Percentiles rank a stretch among this genome's conserved stretches.
phyloP scores from a whole-genome alignment of 2,113 vertebrate species.

The Acanthisitta chloris region DNA sequence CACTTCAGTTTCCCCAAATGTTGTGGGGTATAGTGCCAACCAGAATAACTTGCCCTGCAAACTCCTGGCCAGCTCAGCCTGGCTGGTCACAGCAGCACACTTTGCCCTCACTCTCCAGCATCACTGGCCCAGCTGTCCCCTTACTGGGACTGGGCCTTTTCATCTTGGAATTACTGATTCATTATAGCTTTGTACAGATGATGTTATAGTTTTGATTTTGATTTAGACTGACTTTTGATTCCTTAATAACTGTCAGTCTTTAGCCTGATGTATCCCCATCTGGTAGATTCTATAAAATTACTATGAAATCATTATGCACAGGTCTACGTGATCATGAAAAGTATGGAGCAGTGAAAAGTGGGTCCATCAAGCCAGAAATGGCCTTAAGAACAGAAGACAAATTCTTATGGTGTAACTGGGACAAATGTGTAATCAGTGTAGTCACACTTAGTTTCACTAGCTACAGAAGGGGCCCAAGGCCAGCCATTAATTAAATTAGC shows the following conservation, averaged over 20 bases:
- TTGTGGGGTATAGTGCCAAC: accelerated
- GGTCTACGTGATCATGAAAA: neutral
- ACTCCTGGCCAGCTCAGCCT: neutral
- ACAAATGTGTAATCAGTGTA: neutral
- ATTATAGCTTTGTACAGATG: neutral
- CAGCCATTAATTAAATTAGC: neutral
- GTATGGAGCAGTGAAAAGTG: neutral
- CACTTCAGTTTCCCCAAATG: accelerated
- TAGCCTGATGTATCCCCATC: neutral
- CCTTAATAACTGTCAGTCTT: neutral
- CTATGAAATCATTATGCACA: neutral
- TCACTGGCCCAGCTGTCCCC: neutral
- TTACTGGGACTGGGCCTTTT: neutral
- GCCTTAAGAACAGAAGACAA: neutral
- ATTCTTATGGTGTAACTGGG: neutral
- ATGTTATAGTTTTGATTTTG: neutral
- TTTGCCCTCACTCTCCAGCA: accelerated
- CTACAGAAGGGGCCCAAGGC: neutral
- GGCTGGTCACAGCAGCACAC: neutral
- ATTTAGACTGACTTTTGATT: neutral
- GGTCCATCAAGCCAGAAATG: neutral
- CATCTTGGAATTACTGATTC: neutral
- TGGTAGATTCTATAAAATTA: neutral
- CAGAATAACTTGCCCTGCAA: neutral
- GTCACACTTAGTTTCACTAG: neutral